These are phyloP conservation scores for Seira sanloemensis DNA, from an alignment of 2,888 invertebrate genomes.

Conservation along the genomic window DNA sequence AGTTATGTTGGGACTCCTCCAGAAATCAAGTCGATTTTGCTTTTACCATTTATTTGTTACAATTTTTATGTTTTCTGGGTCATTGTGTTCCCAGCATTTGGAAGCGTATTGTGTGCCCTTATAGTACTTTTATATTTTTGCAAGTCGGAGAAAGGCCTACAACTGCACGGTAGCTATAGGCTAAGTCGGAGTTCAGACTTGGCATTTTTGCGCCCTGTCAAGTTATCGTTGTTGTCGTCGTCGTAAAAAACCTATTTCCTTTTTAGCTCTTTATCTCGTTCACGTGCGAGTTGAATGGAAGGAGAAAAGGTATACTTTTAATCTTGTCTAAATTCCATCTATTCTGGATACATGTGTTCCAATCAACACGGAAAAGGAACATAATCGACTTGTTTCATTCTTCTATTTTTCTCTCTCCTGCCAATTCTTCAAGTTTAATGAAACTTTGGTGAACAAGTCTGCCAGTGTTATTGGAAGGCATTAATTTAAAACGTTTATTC, in stretches of 20 bases:
- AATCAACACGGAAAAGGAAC: conserved; percentile 24
- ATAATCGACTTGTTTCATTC: background rate
- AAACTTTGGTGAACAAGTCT: background rate
- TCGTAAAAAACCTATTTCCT: conserved; percentile 29
- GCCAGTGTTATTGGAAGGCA: background rate
- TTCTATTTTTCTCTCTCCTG: too few species aligned
- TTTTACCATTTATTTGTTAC: too few species aligned
- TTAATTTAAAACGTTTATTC: background rate
- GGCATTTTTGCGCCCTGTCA: conserved; percentile 33
- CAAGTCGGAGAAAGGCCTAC: too few species aligned
- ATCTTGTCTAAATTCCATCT: background rate
- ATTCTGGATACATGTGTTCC: conserved; percentile 4
- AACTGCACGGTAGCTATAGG: too few species aligned
- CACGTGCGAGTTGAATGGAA: background rate
- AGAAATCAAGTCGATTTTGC: too few species aligned
- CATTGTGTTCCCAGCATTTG: background rate
- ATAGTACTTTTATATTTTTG: too few species aligned
- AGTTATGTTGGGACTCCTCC: too few species aligned
- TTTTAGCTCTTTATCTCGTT: conserved; percentile 9
- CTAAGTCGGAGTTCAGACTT: too few species aligned
- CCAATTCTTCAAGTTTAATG: background rate
- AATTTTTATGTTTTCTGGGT: background rate
- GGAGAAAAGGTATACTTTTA: too few species aligned
- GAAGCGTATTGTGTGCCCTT: background rate
- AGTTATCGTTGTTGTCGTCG: conserved; percentile 18